These are phyloP conservation scores for Dreissena polymorpha DNA, from an alignment of 1,140 invertebrate species.

Conservation along the genomic window DNA sequence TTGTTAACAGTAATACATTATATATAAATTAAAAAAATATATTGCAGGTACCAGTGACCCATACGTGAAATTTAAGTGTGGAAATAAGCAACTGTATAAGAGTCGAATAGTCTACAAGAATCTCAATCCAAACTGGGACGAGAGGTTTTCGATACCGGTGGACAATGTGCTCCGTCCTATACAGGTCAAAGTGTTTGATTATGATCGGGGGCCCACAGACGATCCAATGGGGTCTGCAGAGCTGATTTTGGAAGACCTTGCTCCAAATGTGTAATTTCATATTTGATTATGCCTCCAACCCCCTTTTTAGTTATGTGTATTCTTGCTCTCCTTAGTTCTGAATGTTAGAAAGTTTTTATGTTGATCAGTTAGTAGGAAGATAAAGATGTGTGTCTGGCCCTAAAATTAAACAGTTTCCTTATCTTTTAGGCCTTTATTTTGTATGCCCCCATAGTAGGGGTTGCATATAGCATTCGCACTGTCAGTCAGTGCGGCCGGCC, in stretches of 20 bases:
- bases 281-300: neutral
- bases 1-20: too few species aligned
- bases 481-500: too few species aligned
- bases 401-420: too few species aligned
- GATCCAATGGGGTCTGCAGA: constrained; percentile 97
- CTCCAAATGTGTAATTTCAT: constrained; percentile 87
- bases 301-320: neutral
- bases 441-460: too few species aligned
- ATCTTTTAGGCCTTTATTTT: too few species aligned
- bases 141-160: constrained; percentile 78
- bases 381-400: too few species aligned
- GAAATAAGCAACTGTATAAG: constrained; percentile 77
- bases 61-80: constrained; percentile 81
- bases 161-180: constrained; percentile 84
- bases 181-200: constrained; percentile 97
- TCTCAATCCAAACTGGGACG: constrained; percentile 82
- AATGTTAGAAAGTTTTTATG: too few species aligned
- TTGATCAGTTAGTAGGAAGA: too few species aligned
- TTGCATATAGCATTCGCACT: too few species aligned
- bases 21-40: too few species aligned
- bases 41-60: constrained; percentile 80
- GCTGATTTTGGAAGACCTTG: constrained; percentile 91
- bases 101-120: constrained; percentile 80
- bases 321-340: neutral
- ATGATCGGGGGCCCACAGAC: constrained; percentile 97